Evolutionary conservation across 2,113 vertebrate genomes (phyloP), one percentile per base, ranked within the genome.

Genomic region (Charadrius vociferus): DNA sequence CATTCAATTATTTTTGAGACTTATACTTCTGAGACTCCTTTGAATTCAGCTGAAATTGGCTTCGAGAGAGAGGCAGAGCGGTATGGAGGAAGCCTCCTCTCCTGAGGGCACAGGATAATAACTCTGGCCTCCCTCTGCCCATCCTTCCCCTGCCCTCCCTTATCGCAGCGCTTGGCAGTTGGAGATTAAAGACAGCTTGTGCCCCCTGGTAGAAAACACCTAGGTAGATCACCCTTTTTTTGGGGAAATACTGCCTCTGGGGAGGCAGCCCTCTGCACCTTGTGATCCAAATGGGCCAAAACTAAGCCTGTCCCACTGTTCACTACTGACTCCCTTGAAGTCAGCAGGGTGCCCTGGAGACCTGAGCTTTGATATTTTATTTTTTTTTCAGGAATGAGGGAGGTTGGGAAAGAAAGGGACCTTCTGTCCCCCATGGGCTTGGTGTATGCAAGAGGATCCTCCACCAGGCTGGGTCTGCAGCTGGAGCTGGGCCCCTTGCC

Each of bases 11-110:
- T 71, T 95, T 86, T 88, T 71, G 72, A 78, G 63, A 26, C 29
- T 79, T 72, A n/a, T 0, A n/a, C n/a, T 22, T 81, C 67, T 53
- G 50, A 84, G 45, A 71, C 7, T 78, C 29, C 80, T 78, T 78
- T 66, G 55, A 93, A 74, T 95, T 95, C 41, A 81, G 59, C n/a
- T 92, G 77, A 88, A 94, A 73, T 47, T 70, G 67, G 32, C 67
- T 74, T 65, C 3, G 2, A 84, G 56, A 62, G 32, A 80, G 37
- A 77, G 30, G 34, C 50, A 77, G 80, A 77, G 50, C 9, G 12
- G 14, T n/a, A 45, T 50, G 27, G 34, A 81, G 32, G 47, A 92
- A 70, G 19, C 27, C 18, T 32, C 36, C 72, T 59, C 58, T 63
- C 52, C 66, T 55, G 58, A 82, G 73, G 53, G 52, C 58, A 72